These are phyloP conservation scores for Papilio gigon DNA, from an alignment of 2,888 invertebrate species.

Conservation along the genomic window DNA sequence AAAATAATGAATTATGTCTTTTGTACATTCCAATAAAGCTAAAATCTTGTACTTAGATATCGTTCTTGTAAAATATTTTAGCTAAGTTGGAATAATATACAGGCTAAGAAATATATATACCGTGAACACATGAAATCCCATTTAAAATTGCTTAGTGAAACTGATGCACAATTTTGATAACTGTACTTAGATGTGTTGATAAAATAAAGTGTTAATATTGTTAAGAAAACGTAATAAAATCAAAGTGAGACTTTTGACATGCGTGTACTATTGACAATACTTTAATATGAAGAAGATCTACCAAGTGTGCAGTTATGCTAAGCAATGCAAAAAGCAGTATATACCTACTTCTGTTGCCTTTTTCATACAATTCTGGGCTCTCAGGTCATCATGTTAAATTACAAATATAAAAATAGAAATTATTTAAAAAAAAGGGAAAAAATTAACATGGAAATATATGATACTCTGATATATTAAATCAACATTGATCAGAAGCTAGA, in stretches of 20 bases:
- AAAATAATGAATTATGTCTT: neutral
- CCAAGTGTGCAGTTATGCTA: slow-evolving; percentile 3
- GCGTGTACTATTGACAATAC: neutral
- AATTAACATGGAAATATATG: neutral
- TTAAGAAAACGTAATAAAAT: neutral
- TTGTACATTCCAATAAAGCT: neutral
- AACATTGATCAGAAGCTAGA: neutral
- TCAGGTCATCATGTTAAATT: neutral
- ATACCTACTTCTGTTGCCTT: neutral
- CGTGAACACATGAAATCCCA: neutral
- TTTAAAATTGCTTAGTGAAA: neutral
- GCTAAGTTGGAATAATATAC: neutral
- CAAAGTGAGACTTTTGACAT: slow-evolving; percentile 3
- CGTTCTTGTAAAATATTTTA: neutral
- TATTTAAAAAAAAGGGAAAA: neutral
- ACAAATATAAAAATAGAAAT: neutral
- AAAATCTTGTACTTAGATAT: neutral
- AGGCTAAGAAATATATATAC: neutral
- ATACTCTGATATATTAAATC: neutral
- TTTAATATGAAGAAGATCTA: slow-evolving; percentile 9
- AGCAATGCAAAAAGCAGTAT: slow-evolving; percentile 20
- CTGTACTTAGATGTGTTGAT: neutral
- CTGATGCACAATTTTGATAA: neutral
- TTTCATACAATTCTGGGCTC: slow-evolving; percentile 6
- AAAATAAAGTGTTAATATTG: no score